Conservation (phyloP, 2,888 invertebrate genomes). For the Ferrisia virgata region DNA sequence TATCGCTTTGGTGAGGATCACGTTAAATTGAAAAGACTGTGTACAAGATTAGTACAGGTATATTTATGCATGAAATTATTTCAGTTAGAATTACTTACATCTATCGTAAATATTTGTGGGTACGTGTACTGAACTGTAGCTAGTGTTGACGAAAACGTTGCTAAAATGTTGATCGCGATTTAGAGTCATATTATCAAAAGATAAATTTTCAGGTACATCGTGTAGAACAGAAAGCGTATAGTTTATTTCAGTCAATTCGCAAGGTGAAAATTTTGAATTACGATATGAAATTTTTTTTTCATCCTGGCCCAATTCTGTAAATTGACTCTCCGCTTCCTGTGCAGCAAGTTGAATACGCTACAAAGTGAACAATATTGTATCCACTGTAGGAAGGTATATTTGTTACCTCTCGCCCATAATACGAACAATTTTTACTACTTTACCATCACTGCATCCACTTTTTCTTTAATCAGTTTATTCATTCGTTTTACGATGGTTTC, state of each 20-base stretch:
- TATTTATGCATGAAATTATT: too few species aligned
- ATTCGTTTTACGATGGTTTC: slow-evolving; percentile 77
- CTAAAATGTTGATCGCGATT: slow-evolving; percentile 65
- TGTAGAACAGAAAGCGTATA: too few species aligned
- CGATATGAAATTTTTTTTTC: slow-evolving; percentile 68
- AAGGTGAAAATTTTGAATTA: slow-evolving; percentile 84
- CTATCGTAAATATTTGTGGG: slow-evolving; percentile 89
- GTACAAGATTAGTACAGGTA: too few species aligned
- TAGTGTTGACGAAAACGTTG: slow-evolving; percentile 75
- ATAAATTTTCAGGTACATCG: background rate
- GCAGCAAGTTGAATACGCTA: slow-evolving; percentile 75
- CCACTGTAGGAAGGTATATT: background rate
- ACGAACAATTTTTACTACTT: slow-evolving; percentile 48
- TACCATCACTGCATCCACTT: slow-evolving; percentile 85
- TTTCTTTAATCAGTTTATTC: slow-evolving; percentile 77
- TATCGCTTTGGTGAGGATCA: too few species aligned
- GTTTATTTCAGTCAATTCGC: too few species aligned
- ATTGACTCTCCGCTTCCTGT: slow-evolving; percentile 61
- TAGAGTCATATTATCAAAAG: slow-evolving; percentile 47
- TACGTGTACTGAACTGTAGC: slow-evolving; percentile 83
- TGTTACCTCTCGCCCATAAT: background rate
- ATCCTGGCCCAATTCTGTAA: background rate
- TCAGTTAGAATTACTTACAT: slow-evolving; percentile 61
- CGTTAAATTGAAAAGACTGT: too few species aligned
- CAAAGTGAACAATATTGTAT: slow-evolving; percentile 50